phyloP scores from a whole-genome alignment of 2,888 invertebrate species.

The Troglohyphantes excavatus region DNA sequence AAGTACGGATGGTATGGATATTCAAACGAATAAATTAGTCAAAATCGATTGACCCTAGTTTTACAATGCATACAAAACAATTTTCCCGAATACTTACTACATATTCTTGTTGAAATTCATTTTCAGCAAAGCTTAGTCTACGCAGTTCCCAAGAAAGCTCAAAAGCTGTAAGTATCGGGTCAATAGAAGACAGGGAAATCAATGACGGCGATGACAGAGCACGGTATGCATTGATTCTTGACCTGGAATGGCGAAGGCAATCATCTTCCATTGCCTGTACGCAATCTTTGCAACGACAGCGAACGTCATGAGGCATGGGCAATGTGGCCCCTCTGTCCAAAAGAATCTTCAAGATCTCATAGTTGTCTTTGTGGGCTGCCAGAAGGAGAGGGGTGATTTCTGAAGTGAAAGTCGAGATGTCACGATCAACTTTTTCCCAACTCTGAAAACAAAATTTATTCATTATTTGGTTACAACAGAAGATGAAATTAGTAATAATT shows the following conservation, averaged over 20 bases:
- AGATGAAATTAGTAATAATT: too few species aligned
- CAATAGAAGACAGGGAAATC: constrained; percentile 97
- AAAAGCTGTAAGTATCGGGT: constrained; percentile 98
- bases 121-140: constrained; percentile 96
- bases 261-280: constrained; percentile 94
- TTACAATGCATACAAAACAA: too few species aligned
- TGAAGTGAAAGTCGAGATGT: constrained; percentile 97
- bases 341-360: constrained; percentile 98
- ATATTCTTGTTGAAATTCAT: constrained; percentile 95
- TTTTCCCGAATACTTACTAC: constrained; percentile 84
- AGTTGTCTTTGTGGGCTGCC: constrained; percentile 98
- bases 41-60: too few species aligned
- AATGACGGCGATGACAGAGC: constrained; percentile 97
- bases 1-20: too few species aligned
- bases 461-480: neutral
- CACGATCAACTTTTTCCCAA: constrained; percentile 94
- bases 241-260: constrained; percentile 96
- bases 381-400: constrained; percentile 99
- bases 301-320: constrained; percentile 96
- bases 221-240: constrained; percentile 97
- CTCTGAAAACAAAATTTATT: constrained; percentile 85
- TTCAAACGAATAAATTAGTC: too few species aligned
- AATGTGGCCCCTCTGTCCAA: constrained; percentile 96
- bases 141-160: constrained; percentile 98
- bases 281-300: constrained; percentile 97